A percentile compares a stretch with the other conserved stretches of the same genome.
These are phyloP conservation scores for Heteromurus nitidus DNA, from an alignment of 2,888 invertebrate genomes.

Conservation along the genomic window DNA sequence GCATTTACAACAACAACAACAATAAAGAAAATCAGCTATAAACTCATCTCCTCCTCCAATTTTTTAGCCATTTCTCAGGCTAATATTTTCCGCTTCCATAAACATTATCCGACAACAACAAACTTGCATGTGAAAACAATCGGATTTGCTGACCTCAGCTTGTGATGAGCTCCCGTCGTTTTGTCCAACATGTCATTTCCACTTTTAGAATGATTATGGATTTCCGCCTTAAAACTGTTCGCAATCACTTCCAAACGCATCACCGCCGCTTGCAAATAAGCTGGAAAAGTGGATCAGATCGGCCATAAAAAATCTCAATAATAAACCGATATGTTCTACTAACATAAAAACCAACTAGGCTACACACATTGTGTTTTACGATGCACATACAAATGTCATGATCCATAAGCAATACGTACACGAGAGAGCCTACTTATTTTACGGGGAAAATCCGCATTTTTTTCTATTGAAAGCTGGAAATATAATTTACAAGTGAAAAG, in stretches of 20 bases:
- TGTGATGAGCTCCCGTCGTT: conserved; percentile 52
- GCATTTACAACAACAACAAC: neutral
- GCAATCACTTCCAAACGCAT: conserved; percentile 73
- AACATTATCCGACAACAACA: no score
- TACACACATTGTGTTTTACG: no score
- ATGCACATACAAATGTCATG: no score
- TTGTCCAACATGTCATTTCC: conserved; percentile 61
- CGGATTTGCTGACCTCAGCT: conserved; percentile 50
- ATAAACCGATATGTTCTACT: no score
- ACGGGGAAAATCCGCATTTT: neutral
- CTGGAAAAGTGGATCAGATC: conserved; percentile 46
- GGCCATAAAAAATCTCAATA: neutral
- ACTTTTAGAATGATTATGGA: conserved; percentile 70
- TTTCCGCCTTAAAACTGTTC: conserved; percentile 72
- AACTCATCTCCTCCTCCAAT: neutral
- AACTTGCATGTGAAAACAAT: neutral
- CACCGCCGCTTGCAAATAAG: conserved; percentile 73
- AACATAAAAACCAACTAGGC: no score
- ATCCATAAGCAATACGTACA: no score
- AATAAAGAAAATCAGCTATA: neutral
- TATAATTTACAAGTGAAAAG: conserved; percentile 37
- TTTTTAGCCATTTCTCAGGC: no score
- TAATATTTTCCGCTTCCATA: no score
- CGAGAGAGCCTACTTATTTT: no score
- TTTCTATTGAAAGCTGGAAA: conserved; percentile 44